phyloP scores from a whole-genome alignment of 2,797 vertebrate genomes.

The Linurgus olivaceus region DNA sequence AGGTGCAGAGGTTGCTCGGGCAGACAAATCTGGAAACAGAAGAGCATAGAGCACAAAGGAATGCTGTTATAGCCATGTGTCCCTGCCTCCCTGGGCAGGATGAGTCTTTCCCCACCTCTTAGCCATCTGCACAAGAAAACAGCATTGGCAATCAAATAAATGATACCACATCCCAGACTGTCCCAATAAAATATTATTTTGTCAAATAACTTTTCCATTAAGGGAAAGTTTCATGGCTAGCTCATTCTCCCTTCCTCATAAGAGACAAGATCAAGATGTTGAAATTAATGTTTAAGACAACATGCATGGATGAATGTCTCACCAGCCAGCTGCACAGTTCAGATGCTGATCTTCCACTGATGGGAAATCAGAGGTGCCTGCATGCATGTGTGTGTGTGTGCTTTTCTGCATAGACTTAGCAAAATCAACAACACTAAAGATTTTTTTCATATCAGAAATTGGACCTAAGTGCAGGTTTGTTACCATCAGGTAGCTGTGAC shows the following conservation, averaged over 20 bases:
- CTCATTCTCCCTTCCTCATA: not conserved
- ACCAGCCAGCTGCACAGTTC: not conserved
- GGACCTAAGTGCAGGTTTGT: not conserved
- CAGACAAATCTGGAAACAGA: not conserved
- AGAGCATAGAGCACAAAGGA: not conserved
- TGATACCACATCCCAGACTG: not conserved
- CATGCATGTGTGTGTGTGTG: fast-evolving
- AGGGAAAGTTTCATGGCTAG: not conserved
- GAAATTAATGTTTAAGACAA: not conserved
- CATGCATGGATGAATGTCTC: fast-evolving
- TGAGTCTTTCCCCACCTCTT: not conserved
- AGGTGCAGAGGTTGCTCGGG: fast-evolving
- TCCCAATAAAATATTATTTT: not conserved
- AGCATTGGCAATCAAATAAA: not conserved
- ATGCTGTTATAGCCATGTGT: fast-evolving
- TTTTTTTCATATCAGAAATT: not conserved
- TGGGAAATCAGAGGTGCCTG: not conserved
- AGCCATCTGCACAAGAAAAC: not conserved
- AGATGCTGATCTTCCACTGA: not conserved
- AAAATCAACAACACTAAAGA: not conserved
- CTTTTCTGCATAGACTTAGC: not conserved
- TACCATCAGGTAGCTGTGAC: not conserved
- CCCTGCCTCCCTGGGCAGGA: not conserved
- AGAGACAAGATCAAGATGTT: not conserved
- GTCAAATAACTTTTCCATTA: not conserved